phyloP scores from a whole-genome alignment of 2,888 invertebrate genomes.

The Limnephilus lunatus region DNA sequence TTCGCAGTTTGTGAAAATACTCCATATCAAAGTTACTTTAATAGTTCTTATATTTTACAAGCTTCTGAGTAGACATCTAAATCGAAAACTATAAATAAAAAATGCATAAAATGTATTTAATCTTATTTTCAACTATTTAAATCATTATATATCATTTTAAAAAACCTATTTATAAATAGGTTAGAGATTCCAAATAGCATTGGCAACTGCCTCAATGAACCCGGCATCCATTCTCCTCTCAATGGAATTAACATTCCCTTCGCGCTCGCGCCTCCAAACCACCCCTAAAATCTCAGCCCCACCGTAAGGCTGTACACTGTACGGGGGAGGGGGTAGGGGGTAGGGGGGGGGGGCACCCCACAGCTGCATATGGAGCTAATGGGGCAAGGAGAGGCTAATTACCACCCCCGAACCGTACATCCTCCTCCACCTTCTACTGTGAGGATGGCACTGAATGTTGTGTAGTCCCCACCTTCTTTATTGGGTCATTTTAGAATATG shows the following conservation, averaged over 20 bases:
- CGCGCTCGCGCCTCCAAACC: constrained; percentile 31
- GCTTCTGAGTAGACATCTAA: no score
- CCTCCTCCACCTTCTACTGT: background rate
- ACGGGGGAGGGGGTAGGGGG: background rate
- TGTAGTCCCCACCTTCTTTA: background rate
- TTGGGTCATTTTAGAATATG: background rate
- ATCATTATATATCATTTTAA: no score
- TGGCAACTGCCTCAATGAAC: background rate
- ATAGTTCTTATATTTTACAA: no score
- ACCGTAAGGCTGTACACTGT: background rate
- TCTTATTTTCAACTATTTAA: no score
- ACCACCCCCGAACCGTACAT: constrained; percentile 49
- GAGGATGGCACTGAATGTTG: background rate
- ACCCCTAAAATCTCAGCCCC: constrained; percentile 36
- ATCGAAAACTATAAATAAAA: no score
- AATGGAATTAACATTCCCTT: constrained; percentile 62
- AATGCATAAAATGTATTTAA: no score
- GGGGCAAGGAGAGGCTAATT: constrained; percentile 58
- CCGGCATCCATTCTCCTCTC: constrained; percentile 4
- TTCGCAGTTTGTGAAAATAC: no score
- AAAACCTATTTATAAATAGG: no score
- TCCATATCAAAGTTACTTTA: no score
- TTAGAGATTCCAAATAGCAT: background rate
- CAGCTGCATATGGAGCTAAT: constrained; percentile 63
- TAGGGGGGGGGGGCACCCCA: background rate